Evolutionary conservation across 2,797 vertebrate species (phyloP), one percentile per base, ranked within the genome.

Genomic region (Alectoris magna): DNA sequence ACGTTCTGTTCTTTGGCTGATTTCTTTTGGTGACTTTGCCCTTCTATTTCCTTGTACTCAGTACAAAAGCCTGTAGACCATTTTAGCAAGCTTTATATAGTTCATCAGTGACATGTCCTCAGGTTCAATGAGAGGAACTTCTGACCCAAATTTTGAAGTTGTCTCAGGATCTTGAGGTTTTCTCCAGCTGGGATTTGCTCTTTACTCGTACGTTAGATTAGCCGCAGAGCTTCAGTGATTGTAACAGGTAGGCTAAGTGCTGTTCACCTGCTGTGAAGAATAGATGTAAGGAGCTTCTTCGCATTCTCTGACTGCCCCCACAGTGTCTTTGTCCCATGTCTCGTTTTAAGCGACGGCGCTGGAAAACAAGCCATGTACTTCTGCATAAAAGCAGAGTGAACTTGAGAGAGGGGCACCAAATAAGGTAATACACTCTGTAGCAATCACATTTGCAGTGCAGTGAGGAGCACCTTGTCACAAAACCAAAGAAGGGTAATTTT

Each of bases 361-460:
- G 67, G 62, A 31, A 10, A 10, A 9, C 39, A 14, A 21, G 34
- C 67, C 43, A 0, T 4, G 11, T 27, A 18, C 26, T 0, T 14
- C 24, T 19, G 0, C 8, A 4, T 27, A 10, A 23, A 38, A 38
- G 60, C 22, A 79, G 73, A 38, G 34, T 39, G 46, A 66, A 11
- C 14, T 6, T 27, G 10, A 53, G 60, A 6, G 23, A 14, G 14
- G 34, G 19, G 10, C 71, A 29, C 5, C 0, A 7, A 38, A 31
- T 23, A 44, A 23, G 46, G 11, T 15, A 21, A 70, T 48, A 63
- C 27, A 56, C 9, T 11, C 4, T 41, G n/a, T 59, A 64, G 38
- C 46, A n/a, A n/a, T 12, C 0, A 0, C 36, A 9, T 11, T 9
- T 29, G 14, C 66, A 39, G 5, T 1, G 0, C 16, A 24, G 4